phyloP scores from a whole-genome alignment of 2,113 vertebrate genomes.

The Ursus arctos region DNA sequence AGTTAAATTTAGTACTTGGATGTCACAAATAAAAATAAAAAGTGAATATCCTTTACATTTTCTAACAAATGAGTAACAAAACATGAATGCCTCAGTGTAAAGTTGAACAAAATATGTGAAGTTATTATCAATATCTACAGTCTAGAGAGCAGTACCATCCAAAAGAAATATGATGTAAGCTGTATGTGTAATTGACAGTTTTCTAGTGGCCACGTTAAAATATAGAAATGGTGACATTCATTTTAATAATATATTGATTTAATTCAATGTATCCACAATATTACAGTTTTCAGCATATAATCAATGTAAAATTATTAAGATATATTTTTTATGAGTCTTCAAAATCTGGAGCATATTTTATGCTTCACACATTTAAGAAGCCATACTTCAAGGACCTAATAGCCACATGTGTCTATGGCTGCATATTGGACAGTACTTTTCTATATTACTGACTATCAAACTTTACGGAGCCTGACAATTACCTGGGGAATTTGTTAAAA shows the following conservation, averaged over 20 bases:
- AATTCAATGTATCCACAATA: background rate
- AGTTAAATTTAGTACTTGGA: background rate
- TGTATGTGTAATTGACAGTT: background rate
- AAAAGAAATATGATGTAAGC: background rate
- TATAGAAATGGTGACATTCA: background rate
- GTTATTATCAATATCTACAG: background rate
- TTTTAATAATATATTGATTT: conserved; percentile 21
- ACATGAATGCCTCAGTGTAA: background rate
- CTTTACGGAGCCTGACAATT: background rate
- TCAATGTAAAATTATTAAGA: background rate
- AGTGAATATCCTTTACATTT: background rate
- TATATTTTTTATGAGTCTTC: background rate
- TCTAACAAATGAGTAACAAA: background rate
- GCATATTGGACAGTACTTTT: background rate
- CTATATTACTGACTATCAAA: background rate
- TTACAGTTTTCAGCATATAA: background rate
- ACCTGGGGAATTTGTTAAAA: background rate
- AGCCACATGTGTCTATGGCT: background rate
- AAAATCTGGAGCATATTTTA: background rate
- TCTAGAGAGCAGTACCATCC: background rate
- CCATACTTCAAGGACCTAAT: background rate
- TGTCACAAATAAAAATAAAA: conserved; percentile 15
- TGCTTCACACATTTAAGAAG: background rate
- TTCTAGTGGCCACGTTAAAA: background rate
- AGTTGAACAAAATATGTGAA: background rate